Conservation (phyloP, 2,797 vertebrate species). For the Merluccius polli region DNA sequence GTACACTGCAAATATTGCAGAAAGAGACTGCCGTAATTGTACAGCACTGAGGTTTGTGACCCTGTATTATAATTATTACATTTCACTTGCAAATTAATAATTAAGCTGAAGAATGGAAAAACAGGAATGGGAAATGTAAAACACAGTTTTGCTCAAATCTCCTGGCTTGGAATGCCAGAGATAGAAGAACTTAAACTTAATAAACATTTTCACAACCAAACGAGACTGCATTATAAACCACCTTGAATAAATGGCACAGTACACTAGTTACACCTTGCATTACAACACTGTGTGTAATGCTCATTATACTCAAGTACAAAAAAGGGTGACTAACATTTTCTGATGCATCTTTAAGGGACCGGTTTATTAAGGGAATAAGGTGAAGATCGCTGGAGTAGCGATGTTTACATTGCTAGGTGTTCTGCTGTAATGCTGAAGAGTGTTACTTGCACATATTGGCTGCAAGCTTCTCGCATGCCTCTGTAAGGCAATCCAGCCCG, state of each 20-base stretch:
- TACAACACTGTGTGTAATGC: too few relatives aligned
- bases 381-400: not conserved
- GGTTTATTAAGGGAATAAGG: not conserved
- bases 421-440: not conserved
- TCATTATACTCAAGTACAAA: too few relatives aligned
- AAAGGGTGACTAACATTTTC: not conserved
- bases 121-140: not conserved
- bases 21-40: not conserved
- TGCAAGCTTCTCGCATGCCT: not conserved
- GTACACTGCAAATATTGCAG: conserved; percentile 10
- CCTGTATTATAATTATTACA: not conserved
- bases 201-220: too few relatives aligned
- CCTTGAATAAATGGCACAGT: too few relatives aligned
- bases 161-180: too few relatives aligned
- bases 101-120: not conserved
- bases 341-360: not conserved
- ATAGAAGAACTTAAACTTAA: too few relatives aligned
- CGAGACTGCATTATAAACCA: too few relatives aligned
- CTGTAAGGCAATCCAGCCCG: too few relatives aligned
- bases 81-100: not conserved
- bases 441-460: not conserved
- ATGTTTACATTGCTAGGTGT: not conserved
- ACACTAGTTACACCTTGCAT: too few relatives aligned
- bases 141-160: too few relatives aligned
- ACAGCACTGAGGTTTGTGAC: not conserved